A percentile compares a stretch with the other conserved stretches of the same genome.
phyloP scores from a whole-genome alignment of 2,113 vertebrate genomes.

The Nansenia antarctica region DNA sequence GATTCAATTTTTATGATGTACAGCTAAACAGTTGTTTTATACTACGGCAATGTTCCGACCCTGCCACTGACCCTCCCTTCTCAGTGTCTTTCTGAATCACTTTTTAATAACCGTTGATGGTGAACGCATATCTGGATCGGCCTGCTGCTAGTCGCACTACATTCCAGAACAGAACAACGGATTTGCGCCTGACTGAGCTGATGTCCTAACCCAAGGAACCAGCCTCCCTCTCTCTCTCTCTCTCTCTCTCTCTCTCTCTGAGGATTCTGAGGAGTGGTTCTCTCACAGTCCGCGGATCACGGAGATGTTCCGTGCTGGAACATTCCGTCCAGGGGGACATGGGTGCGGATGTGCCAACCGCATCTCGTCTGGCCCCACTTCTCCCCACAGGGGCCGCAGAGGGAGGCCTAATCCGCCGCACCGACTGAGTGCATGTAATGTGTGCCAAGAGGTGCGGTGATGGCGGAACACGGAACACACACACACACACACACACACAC shows the following conservation, averaged over 20 bases:
- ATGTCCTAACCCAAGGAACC: neutral
- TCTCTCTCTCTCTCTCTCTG: neutral
- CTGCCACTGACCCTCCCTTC: neutral
- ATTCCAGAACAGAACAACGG: neutral
- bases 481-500: neutral
- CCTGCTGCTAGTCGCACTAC: neutral
- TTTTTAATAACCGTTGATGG: neutral
- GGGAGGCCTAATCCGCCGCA: neutral
- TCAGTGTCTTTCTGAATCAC: neutral
- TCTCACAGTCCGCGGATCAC: neutral
- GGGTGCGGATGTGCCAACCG: neutral
- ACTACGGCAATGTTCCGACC: neutral
- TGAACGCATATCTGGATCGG: neutral
- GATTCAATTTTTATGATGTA: conserved; percentile 31
- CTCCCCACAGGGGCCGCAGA: neutral
- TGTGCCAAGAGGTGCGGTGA: neutral
- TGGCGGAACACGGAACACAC: neutral
- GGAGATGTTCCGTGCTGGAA: neutral
- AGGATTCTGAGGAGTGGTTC: neutral
- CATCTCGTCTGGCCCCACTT: neutral
- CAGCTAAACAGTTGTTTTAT: conserved; percentile 15
- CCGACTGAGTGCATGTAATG: conserved; percentile 3
- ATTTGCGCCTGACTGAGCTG: neutral
- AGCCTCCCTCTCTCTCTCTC: neutral
- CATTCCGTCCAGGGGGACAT: neutral